Base-by-base conservation (phyloP, 1,140 invertebrate species). In the Drosophila sechellia region DNA sequence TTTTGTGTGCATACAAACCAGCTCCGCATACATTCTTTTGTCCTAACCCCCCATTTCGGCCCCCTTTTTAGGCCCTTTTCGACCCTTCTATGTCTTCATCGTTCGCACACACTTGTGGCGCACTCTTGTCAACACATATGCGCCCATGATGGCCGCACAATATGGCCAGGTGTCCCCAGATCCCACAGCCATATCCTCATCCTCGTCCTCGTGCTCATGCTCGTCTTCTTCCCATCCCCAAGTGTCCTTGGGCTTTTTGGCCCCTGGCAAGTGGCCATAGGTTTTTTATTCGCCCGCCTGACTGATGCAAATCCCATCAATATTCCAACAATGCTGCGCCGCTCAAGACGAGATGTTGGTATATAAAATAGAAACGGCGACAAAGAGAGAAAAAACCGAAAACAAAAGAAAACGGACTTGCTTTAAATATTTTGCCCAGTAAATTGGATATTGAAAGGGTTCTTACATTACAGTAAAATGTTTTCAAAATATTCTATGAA, bases 221-320 rank as follows among this genome's bases (percentile, higher is more conserved):
- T 25, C n/a, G 27, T 59, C 17, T 35, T 27, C 46, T 31, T 4
- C 17, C 5, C 40, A 22, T 31, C 4, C n/a, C n/a, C 11, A 1
- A 4, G 3, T 15, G 22, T 39, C 45, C 25, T 65, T 64, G 64
- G 53, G 40, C 17, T 59, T 45, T 35, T 66, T 15, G 25, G 17
- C 11, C 63, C 40, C 50, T 34, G 53, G 20, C 54, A 57, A 64
- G 61, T 64, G 55, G 55, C 55, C 54, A 34, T 49, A 20, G 43
- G 27, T 37, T 42, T 31, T 49, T 58, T 39, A 4, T 43, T 20
- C 45, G 5, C 37, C 45, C 20, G 22, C 48, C 48, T 53, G 48
- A n/a, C 61, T 53, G 39, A 65, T 77, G 57, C 64, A 70, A 68
- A 71, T 78, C 49, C 65, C 68, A 65, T 68, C 65, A 66, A 65